Conservation (phyloP, 37 sponge, comb jelly and placozoan species). For the Petrosia ficiformis region DNA sequence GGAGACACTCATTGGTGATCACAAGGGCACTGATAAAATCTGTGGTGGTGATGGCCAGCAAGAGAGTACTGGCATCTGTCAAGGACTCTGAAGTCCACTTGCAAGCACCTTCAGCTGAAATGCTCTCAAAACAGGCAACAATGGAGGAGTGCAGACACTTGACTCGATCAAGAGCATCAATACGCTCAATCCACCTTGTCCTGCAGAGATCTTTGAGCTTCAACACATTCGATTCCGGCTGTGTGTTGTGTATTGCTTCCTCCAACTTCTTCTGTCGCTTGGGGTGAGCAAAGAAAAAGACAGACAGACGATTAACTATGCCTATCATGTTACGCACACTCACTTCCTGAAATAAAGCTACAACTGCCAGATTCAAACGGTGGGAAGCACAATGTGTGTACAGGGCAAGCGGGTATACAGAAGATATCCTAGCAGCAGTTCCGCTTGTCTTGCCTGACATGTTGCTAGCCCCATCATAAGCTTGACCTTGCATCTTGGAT, state of each 20-base stretch:
- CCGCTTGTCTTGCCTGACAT: conserved; percentile 45
- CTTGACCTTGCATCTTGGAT: conserved; percentile 61
- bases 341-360: conserved; percentile 18
- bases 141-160: conserved; percentile 42
- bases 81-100: conserved; percentile 51
- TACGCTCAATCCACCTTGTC: conserved; percentile 59
- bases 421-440: conserved; percentile 32
- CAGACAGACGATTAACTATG: conserved; percentile 35
- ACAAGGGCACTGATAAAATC: conserved; percentile 51
- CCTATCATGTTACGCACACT: conserved; percentile 64
- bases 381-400: conserved; percentile 60
- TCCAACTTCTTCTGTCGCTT: conserved; percentile 53
- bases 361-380: conserved; percentile 46
- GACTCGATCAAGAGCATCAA: conserved; percentile 49
- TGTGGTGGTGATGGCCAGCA: conserved; percentile 45
- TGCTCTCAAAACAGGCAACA: conserved; percentile 59
- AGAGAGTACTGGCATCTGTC: conserved; percentile 54
- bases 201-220: conserved; percentile 56
- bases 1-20: conserved; percentile 42
- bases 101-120: conserved; percentile 37
- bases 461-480: conserved; percentile 76
- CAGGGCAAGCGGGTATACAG: conserved; percentile 36
- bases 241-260: conserved; percentile 24
- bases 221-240: conserved; percentile 18
- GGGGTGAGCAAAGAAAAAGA: conserved; percentile 54